Conservation (phyloP, 2,113 vertebrate species). For the Dipodomys ordii region DNA sequence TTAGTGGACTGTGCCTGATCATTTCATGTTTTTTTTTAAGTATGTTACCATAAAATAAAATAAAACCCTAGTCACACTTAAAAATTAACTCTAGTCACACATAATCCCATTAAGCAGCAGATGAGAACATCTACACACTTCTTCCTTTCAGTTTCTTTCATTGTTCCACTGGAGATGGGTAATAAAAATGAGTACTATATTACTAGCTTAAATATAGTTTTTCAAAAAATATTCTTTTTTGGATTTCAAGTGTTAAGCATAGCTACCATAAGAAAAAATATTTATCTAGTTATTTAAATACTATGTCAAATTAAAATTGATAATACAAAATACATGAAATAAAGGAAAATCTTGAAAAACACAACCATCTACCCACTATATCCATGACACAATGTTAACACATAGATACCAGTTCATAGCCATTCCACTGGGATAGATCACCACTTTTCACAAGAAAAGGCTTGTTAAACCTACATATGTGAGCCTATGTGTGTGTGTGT, state of each 20-base stretch:
- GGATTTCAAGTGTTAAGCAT: constrained; percentile 31
- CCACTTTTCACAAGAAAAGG: constrained; percentile 1
- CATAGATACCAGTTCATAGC: neutral
- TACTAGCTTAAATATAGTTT: neutral
- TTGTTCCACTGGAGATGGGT: neutral
- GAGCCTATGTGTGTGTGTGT: no score
- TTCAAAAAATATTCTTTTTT: constrained; percentile 14
- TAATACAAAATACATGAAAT: constrained; percentile 16
- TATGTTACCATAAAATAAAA: neutral
- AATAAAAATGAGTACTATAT: neutral
- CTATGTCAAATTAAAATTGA: neutral
- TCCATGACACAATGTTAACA: constrained; percentile 9
- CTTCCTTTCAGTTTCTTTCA: neutral
- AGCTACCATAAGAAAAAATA: neutral
- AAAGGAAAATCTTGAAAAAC: constrained; percentile 30
- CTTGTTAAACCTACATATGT: neutral
- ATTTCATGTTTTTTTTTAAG: neutral
- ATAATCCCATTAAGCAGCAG: constrained; percentile 3
- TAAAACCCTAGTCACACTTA: neutral
- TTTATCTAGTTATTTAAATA: constrained; percentile 11
- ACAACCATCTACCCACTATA: neutral
- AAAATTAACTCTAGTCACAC: neutral
- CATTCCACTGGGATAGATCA: neutral
- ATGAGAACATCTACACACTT: neutral
- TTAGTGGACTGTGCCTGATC: neutral